Base-by-base conservation (phyloP, 1,140 invertebrate genomes). In the Pseudomyrmex pallidus region DNA sequence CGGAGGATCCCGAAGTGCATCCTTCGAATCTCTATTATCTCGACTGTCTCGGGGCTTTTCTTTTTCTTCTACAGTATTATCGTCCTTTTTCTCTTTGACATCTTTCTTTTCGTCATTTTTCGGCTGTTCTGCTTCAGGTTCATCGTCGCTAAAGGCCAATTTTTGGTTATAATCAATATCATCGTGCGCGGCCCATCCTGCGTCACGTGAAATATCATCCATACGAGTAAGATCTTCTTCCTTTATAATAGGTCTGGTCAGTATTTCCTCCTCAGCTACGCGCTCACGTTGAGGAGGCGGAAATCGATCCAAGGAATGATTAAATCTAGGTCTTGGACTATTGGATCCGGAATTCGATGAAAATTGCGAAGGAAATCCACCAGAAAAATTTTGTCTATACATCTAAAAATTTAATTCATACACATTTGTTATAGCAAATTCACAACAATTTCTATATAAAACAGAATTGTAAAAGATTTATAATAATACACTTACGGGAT, bases 91-190 rank as follows among this genome's bases (percentile, higher is more conserved):
- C 35, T 93, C 92, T 44, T 91, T 91, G 12, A 10, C 46, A 44
- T 88, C 84, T 52, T 83, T 85, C 22, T 89, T 90, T 50, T 85
- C 74, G 4, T 90, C 90, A 74, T 88, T 90, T 84, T 90, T 91
- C 7, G 48, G 20, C 12, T 82, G 59, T 54, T 91, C 91, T 25
- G 61, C 13, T 22, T 95, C 95, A 9, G 94, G 91, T 93, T 99
- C 98, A 88, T 98, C 98, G 95, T 99, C 98, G 92, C 98, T 98
- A 93, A 99, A 99, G 82, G 97, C 96, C 85, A 99, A 94, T 94
- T 98, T 98, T 95, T 98, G 98, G 95, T 98, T 98, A 93, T 99
- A 99, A 94, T 99, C 98, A 91, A 99, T 98, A 92, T 98, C 98
- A 93, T 98, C 98, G 85, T 98, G 96, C 84, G 96, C 96, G 35